Conservation (phyloP, 2,888 invertebrate genomes). For the Drosophila flavopinicola region DNA sequence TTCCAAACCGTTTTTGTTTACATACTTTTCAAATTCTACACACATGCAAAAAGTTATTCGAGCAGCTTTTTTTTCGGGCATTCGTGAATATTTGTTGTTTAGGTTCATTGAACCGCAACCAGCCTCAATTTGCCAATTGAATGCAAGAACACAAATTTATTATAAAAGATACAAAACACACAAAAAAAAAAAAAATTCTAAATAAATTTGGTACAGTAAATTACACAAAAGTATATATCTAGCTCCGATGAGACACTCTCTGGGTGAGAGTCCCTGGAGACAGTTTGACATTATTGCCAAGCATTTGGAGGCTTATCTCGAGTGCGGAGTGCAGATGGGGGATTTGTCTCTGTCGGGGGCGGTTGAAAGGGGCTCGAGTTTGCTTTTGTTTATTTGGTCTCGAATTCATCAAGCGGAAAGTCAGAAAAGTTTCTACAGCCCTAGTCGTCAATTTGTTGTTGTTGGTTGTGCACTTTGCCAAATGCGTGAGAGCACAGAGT, state of each 20-base stretch:
- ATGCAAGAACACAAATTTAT: slow-evolving; percentile 25
- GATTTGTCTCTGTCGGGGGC: not conserved
- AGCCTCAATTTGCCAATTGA: slow-evolving; percentile 61
- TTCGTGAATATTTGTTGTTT: slow-evolving; percentile 50
- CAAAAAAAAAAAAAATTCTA: slow-evolving; percentile 1
- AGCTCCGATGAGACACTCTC: not conserved
- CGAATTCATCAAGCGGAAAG: slow-evolving; percentile 79
- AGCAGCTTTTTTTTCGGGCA: slow-evolving; percentile 18
- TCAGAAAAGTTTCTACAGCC: slow-evolving; percentile 56
- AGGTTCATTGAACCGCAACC: slow-evolving; percentile 71
- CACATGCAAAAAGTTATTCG: slow-evolving; percentile 3
- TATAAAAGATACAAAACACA: slow-evolving; percentile 10
- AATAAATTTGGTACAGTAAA: slow-evolving; percentile 35
- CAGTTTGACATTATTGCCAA: slow-evolving; percentile 63
- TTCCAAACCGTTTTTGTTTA: slow-evolving; percentile 18
- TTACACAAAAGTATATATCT: slow-evolving; percentile 40
- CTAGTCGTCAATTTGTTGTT: slow-evolving; percentile 25
- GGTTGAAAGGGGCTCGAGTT: slow-evolving; percentile 35
- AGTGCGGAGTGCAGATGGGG: slow-evolving; percentile 5
- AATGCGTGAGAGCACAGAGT: slow-evolving; percentile 70
- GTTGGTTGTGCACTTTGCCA: slow-evolving; percentile 43
- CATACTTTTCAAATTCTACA: slow-evolving; percentile 21
- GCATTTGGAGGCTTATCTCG: slow-evolving; percentile 52
- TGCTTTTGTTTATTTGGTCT: slow-evolving; percentile 70
- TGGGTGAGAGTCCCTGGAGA: slow-evolving; percentile 45